Evolutionary conservation across 1,140 invertebrate species (phyloP).

Genomic region (Cyclina sinensis): DNA sequence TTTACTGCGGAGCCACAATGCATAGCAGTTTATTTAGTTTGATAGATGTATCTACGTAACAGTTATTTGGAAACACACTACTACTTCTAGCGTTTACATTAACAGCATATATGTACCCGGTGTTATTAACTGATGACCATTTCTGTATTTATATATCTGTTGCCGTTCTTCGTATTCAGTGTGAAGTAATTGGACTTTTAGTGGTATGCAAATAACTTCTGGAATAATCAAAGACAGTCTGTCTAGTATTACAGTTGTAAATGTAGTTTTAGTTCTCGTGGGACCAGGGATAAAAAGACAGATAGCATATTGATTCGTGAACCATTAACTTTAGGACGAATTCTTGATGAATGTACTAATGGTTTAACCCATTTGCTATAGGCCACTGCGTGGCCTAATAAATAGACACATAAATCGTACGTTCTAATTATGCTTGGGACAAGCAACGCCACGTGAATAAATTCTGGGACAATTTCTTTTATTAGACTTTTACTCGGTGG

Average conservation of each 20-base stretch:
- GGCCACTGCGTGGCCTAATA: neutral
- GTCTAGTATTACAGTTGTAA: conserved; percentile 2
- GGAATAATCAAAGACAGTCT: neutral
- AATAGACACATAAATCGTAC: neutral
- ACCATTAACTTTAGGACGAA: neutral
- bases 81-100: no score
- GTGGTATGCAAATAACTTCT: neutral
- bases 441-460: no score
- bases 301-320: neutral
- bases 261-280: neutral
- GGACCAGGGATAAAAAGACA: neutral
- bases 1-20: no score
- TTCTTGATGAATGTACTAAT: neutral
- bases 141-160: no score
- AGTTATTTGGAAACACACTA: no score
- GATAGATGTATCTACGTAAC: no score
- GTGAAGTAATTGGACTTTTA: neutral
- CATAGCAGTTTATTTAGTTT: no score
- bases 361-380: neutral
- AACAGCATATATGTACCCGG: no score
- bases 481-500: no score
- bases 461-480: no score
- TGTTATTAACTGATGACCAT: no score
- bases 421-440: neutral
- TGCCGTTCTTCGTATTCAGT: neutral